phyloP scores from a whole-genome alignment of 2,797 vertebrate species.

The Tapera naevia region DNA sequence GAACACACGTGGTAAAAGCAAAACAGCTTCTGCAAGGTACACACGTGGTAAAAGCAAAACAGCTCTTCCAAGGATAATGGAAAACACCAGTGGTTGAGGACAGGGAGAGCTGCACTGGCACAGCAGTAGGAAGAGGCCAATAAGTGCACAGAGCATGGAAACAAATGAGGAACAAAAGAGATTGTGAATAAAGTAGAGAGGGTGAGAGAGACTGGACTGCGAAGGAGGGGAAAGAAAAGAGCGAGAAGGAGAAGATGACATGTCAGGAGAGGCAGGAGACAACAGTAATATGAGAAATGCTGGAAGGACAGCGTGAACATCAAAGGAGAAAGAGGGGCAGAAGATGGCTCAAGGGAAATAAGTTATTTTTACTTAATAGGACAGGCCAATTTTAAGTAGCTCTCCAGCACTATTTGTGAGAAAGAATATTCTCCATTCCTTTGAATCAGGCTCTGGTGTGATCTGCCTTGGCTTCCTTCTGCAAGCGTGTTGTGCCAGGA shows the following conservation, averaged over 20 bases:
- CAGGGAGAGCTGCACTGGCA: neutral
- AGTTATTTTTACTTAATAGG: constrained; percentile 50
- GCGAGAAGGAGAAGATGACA: neutral
- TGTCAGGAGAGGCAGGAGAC: neutral
- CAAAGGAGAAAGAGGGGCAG: neutral
- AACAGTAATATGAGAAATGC: neutral
- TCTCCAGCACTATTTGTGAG: neutral
- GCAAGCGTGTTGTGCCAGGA: fast-evolving
- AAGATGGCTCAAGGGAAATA: neutral
- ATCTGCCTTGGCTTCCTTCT: neutral
- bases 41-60: neutral
- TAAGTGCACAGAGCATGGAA: neutral
- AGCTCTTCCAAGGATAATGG: neutral
- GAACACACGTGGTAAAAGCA: neutral
- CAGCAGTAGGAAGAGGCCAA: neutral
- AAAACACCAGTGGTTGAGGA: neutral
- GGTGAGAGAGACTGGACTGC: neutral
- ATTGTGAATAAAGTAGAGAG: neutral
- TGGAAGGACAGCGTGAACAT: neutral
- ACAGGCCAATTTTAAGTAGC: constrained; percentile 16
- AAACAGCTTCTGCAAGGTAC: neutral
- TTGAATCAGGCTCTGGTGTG: neutral
- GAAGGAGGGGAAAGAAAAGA: neutral
- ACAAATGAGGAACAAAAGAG: neutral
- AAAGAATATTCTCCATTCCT: neutral